phyloP scores from a whole-genome alignment of 2,888 invertebrate species.

The Drymonia ruficornis region DNA sequence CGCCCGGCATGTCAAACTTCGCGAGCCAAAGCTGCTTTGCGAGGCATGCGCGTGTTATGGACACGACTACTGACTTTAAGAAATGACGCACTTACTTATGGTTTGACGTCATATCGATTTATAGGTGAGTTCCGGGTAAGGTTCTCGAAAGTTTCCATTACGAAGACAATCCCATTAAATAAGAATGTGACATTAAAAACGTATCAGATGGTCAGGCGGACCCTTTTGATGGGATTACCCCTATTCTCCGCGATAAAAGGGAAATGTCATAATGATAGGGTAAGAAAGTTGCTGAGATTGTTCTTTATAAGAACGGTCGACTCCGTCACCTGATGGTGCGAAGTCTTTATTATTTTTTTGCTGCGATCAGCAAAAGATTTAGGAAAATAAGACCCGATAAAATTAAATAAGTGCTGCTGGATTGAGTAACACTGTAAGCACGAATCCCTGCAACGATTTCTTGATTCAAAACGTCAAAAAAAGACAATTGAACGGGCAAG shows the following conservation, averaged over 20 bases:
- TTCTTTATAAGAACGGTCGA: constrained; percentile 8
- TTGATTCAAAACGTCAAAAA: too few relatives aligned
- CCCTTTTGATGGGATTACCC: constrained; percentile 31
- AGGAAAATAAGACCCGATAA: too few relatives aligned
- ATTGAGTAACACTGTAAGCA: too few relatives aligned
- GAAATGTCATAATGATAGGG: constrained; percentile 30
- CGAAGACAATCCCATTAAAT: constrained; percentile 31
- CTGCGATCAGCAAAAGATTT: too few relatives aligned
- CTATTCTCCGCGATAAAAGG: constrained; percentile 28
- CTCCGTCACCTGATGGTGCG: neutral
- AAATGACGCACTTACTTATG: neutral
- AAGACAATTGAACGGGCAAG: too few relatives aligned
- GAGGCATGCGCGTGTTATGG: too few relatives aligned
- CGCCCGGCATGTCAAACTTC: too few relatives aligned
- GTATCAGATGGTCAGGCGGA: constrained; percentile 29
- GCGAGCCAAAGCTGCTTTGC: too few relatives aligned
- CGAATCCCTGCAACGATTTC: too few relatives aligned
- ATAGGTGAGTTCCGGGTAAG: constrained; percentile 13
- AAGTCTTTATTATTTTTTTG: neutral
- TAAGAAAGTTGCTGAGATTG: constrained; percentile 17
- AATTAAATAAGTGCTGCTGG: too few relatives aligned
- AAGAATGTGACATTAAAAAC: constrained; percentile 34
- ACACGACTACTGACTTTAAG: too few relatives aligned
- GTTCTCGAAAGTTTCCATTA: constrained; percentile 31
- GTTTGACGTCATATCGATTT: constrained; percentile 24